Base-by-base conservation (phyloP, 1,140 invertebrate genomes). In the Apis dorsata region DNA sequence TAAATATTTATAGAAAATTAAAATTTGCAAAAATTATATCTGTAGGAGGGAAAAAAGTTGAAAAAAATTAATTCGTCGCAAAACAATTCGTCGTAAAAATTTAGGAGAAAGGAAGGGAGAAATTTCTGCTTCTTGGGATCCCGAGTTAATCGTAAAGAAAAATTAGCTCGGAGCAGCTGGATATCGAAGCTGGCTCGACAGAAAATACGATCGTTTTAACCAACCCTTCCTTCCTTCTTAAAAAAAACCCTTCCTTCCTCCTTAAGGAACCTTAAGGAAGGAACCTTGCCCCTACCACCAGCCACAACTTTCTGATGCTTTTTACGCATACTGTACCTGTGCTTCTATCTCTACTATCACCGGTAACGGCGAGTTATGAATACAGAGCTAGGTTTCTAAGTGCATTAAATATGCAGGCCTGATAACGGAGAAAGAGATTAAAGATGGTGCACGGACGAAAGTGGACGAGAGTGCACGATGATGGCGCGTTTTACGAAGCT, bases 361-460 rank as follows among this genome's bases (percentile, higher is more conserved):
- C 69, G 81, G 57, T 88, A 88, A 88, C 78, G 78, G 75, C 84
- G 71, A 88, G 81, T 88, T 88, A 88, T 88, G 86, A 88, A 88
- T 88, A 86, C 86, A 73, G 73, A 88, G 65, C 84, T 81, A 65
- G 80, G 84, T 86, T 88, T 88, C 87, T 86, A 86, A 88, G 86
- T 88, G 84, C 86, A 88, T 88, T 81, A 88, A 86, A 85, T 88
- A 88, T 86, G 87, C 87, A 76, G 60, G 76, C 65, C 80, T 83
- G 86, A 88, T 88, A 88, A 88, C 84, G 57, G 77, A n/a, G 44
- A 82, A 86, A 86, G 86, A 86, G 86, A 88, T 88, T 88, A 88
- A 88, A 74, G 68, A 73, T 28, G 15, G 24, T 19, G 34, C 19
- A 19, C 19, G 24, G 24, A 66, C 44, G 19, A n/a, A 21, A 15